Percentiles rank a stretch among this genome's conserved stretches.
These are phyloP conservation scores for Dryoscopus gambensis DNA, from an alignment of 2,113 vertebrate genomes.

Conservation along the genomic window DNA sequence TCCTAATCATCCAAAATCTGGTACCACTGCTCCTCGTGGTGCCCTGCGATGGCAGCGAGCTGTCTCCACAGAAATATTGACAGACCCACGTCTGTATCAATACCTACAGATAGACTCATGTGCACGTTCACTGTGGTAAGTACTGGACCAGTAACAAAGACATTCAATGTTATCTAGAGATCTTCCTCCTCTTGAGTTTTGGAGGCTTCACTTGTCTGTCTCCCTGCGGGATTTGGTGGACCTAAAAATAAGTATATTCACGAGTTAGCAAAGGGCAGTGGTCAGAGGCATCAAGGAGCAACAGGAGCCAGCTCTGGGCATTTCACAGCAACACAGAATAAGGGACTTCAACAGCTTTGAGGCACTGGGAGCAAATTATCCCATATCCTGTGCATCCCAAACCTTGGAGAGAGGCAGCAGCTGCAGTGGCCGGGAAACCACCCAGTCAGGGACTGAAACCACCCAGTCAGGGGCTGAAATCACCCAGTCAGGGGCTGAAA, in stretches of 20 bases:
- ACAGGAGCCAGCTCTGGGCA: not conserved
- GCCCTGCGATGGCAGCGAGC: constrained; percentile 73
- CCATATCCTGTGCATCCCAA: not conserved
- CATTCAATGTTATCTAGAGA: constrained; percentile 99
- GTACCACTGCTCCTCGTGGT: constrained; percentile 76
- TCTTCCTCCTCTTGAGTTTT: constrained; percentile 98
- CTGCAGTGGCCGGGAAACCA: accelerated
- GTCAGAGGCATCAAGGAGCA: not conserved
- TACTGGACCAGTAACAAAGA: constrained; percentile 74
- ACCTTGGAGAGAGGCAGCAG: not conserved
- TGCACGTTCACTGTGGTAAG: constrained; percentile 69
- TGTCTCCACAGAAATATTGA: constrained; percentile 67
- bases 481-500: too few species aligned
- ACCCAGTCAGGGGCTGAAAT: not conserved
- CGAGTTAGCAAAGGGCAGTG: not conserved
- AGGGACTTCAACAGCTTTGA: not conserved
- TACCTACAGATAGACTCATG: constrained; percentile 65
- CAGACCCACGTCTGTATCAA: constrained; percentile 52
- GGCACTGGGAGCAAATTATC: not conserved
- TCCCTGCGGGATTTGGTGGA: constrained; percentile 89
- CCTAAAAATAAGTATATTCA: constrained; percentile 63
- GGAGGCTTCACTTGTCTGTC: constrained; percentile 95
- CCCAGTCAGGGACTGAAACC: not conserved
- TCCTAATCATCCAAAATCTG: constrained; percentile 72
- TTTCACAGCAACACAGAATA: accelerated